Evolutionary conservation across 2,888 invertebrate genomes (phyloP).

Genomic region (Cosmia pyralina): DNA sequence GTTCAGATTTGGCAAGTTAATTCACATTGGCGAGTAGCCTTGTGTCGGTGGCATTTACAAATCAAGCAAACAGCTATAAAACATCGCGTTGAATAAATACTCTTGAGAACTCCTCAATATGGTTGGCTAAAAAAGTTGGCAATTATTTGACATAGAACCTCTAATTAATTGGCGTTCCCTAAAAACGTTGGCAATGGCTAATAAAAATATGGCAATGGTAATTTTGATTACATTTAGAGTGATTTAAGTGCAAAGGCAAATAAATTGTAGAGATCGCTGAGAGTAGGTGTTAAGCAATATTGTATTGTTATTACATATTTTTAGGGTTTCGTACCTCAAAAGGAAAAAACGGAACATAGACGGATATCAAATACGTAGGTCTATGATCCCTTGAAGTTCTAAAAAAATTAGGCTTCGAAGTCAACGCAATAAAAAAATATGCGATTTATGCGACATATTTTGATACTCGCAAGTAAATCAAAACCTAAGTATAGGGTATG

Average conservation of each 20-base stretch:
- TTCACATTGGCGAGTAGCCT: constrained; percentile 53
- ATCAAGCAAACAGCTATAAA: constrained; percentile 63
- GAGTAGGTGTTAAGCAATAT: too few species aligned
- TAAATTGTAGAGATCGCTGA: too few species aligned
- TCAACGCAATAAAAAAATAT: too few species aligned
- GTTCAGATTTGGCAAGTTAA: constrained; percentile 60
- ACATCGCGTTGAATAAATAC: constrained; percentile 48
- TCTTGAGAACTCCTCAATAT: constrained; percentile 43
- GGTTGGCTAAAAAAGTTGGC: constrained; percentile 26
- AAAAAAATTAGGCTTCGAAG: too few species aligned
- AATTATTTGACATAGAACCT: constrained; percentile 15
- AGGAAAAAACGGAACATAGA: too few species aligned
- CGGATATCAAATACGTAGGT: too few species aligned
- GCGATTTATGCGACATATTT: too few species aligned
- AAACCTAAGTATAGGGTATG: too few species aligned
- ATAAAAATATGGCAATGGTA: constrained; percentile 1
- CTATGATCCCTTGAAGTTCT: too few species aligned
- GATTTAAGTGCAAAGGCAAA: background rate
- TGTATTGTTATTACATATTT: too few species aligned
- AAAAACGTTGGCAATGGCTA: background rate
- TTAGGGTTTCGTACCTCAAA: too few species aligned
- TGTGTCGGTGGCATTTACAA: constrained; percentile 63
- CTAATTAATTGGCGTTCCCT: constrained; percentile 7
- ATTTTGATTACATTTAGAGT: constrained; percentile 3
- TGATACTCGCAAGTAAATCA: too few species aligned